These are phyloP conservation scores for Hippolais icterina DNA, from an alignment of 2,113 vertebrate genomes.

Conservation along the genomic window DNA sequence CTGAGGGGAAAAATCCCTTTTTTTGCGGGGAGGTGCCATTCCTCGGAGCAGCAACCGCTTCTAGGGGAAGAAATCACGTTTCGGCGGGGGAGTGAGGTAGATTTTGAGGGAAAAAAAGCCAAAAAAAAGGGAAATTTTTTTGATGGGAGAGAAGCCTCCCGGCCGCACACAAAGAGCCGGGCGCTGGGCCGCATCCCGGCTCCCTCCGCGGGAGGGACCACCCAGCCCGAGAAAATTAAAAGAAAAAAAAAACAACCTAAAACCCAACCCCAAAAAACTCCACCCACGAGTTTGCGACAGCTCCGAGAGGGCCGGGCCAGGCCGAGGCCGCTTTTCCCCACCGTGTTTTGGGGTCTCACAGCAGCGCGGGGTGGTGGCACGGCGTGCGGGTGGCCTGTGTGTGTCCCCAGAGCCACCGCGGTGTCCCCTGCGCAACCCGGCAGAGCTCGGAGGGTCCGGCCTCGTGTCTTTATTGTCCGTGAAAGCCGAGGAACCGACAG, in stretches of 20 bases:
- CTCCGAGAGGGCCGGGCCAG: neutral
- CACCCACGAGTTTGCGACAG: neutral
- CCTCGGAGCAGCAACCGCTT: fast-evolving
- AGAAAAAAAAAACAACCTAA: neutral
- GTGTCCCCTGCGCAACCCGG: fast-evolving
- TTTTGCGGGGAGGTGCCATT: fast-evolving
- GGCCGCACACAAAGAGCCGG: neutral
- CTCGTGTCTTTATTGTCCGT: neutral
- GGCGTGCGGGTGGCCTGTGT: fast-evolving
- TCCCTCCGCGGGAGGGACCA: neutral
- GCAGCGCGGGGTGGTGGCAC: fast-evolving
- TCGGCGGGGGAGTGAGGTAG: fast-evolving
- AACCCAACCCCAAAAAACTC: neutral
- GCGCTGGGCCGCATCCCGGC: neutral
- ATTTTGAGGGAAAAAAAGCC: neutral
- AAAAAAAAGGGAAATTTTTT: neutral
- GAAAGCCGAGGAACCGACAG: neutral
- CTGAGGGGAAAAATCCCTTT: fast-evolving
- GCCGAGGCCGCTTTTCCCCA: neutral
- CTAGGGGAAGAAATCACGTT: neutral
- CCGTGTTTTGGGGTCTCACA: fast-evolving
- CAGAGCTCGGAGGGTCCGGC: fast-evolving
- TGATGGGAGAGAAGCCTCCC: neutral
- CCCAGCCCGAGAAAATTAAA: neutral
- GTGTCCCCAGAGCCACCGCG: neutral